These are phyloP conservation scores for Denticeps clupeoides DNA, from an alignment of 2,797 vertebrate species.

Conservation along the genomic window DNA sequence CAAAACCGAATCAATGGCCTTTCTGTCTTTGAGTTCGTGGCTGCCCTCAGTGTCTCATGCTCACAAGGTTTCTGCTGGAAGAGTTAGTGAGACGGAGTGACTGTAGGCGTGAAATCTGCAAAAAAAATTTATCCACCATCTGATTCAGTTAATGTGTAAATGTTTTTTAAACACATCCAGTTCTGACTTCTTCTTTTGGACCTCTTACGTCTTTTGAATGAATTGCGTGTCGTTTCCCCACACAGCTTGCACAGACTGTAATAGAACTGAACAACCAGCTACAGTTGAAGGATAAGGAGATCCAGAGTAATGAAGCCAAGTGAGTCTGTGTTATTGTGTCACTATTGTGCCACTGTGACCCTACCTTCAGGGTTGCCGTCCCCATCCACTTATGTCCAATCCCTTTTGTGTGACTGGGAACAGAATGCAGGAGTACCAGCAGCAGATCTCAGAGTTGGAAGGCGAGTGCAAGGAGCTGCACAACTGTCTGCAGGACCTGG, in stretches of 20 bases:
- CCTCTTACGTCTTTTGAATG: too few relatives aligned
- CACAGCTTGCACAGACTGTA: conserved; percentile 83
- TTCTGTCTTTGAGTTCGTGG: conserved; percentile 5
- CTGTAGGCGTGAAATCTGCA: too few relatives aligned
- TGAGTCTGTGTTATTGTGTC: conserved; percentile 40
- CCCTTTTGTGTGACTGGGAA: background rate
- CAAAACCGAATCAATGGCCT: background rate
- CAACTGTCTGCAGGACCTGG: conserved; percentile 77
- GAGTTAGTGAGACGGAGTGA: background rate
- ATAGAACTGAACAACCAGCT: conserved; percentile 94
- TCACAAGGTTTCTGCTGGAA: conserved; percentile 2
- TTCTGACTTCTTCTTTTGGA: too few relatives aligned
- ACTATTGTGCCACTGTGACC: background rate
- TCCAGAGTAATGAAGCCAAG: conserved; percentile 87
- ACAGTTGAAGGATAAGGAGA: conserved; percentile 88
- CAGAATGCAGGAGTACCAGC: conserved; percentile 80
- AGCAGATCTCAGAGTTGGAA: conserved; percentile 72
- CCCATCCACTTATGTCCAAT: background rate
- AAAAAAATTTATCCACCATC: too few relatives aligned
- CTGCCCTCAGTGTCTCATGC: conserved; percentile 1
- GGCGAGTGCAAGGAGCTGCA: conserved; percentile 77
- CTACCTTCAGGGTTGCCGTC: too few relatives aligned
- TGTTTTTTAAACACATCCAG: too few relatives aligned
- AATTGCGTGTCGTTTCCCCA: too few relatives aligned
- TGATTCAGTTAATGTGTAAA: too few relatives aligned